Evolutionary conservation across 2,113 vertebrate species (phyloP).

Genomic region (Podilymbus podiceps): DNA sequence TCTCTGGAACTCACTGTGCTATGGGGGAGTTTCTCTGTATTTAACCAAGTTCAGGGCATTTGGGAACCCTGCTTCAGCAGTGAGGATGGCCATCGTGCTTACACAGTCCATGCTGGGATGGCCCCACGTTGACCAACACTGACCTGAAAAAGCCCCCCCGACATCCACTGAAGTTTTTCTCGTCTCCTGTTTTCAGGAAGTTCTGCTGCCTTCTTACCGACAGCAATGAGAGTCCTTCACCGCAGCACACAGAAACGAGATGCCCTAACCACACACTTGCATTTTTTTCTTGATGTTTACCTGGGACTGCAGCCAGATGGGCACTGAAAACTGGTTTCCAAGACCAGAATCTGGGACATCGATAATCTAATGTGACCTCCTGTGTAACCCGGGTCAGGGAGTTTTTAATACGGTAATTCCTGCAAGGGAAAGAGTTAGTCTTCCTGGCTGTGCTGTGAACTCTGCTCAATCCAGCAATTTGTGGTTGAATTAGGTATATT

Average conservation of each 20-base stretch:
- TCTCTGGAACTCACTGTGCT: not conserved
- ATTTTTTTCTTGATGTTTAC: not conserved
- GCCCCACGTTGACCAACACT: not conserved
- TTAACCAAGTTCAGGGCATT: not conserved
- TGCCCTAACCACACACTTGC: accelerated
- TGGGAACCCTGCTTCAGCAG: not conserved
- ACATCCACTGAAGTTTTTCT: not conserved
- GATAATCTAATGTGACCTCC: conserved; percentile 37
- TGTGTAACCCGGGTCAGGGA: conserved; percentile 24
- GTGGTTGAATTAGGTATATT: conserved; percentile 24
- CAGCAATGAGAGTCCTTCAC: conserved; percentile 9
- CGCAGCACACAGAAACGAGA: not conserved
- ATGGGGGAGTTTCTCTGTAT: not conserved
- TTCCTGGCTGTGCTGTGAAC: not conserved
- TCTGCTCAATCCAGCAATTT: conserved; percentile 16
- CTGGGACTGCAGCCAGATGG: conserved; percentile 33
- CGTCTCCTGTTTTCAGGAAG: not conserved
- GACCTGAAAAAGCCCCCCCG: not conserved
- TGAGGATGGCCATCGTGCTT: not conserved
- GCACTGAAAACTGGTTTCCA: not conserved
- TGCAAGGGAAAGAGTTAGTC: conserved; percentile 2
- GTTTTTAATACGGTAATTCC: conserved; percentile 35
- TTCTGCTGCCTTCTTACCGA: not conserved
- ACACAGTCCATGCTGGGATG: not conserved
- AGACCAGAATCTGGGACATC: not conserved